phyloP scores from a whole-genome alignment of 92 coral and sea anemone species.

The Porites lobata region DNA sequence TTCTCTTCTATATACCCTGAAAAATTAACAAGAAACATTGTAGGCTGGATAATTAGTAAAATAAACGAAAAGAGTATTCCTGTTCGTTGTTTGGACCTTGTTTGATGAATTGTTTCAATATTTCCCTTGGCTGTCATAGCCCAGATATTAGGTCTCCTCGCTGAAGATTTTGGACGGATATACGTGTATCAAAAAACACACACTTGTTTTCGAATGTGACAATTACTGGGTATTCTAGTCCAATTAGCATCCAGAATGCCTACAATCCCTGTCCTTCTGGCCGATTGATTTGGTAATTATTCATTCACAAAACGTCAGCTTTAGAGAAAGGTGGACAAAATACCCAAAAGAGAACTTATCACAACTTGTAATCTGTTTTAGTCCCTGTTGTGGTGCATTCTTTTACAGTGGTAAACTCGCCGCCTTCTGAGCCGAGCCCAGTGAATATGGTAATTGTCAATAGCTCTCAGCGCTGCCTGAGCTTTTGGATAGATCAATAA shows the following conservation, averaged over 20 bases:
- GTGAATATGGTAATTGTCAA: constrained; percentile 45
- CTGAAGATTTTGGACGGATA: constrained; percentile 63
- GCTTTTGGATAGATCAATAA: constrained; percentile 77
- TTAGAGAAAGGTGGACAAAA: constrained; percentile 48
- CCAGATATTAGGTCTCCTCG: constrained; percentile 59
- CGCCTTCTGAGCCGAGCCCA: constrained; percentile 1
- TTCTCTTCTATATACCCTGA: constrained; percentile 39
- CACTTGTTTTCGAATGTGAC: constrained; percentile 80
- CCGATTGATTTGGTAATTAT: constrained; percentile 76
- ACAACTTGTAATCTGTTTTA: constrained; percentile 10
- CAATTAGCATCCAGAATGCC: constrained; percentile 77
- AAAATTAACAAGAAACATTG: constrained; percentile 72
- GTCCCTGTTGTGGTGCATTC: constrained; percentile 20
- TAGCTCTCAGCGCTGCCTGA: constrained; percentile 44
- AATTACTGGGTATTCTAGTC: constrained; percentile 72
- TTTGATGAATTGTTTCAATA: constrained; percentile 79
- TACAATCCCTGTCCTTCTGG: constrained; percentile 50
- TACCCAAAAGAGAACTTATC: constrained; percentile 28
- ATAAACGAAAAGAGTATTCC: constrained; percentile 48
- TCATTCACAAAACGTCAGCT: constrained; percentile 75
- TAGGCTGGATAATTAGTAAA: constrained; percentile 72
- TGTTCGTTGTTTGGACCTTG: constrained; percentile 33
- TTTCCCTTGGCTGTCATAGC: constrained; percentile 54
- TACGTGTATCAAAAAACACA: constrained; percentile 51
- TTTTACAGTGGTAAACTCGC: constrained; percentile 32